These are phyloP conservation scores for Pseudanteris insignis DNA, from an alignment of 2,888 invertebrate genomes.

Conservation along the genomic window DNA sequence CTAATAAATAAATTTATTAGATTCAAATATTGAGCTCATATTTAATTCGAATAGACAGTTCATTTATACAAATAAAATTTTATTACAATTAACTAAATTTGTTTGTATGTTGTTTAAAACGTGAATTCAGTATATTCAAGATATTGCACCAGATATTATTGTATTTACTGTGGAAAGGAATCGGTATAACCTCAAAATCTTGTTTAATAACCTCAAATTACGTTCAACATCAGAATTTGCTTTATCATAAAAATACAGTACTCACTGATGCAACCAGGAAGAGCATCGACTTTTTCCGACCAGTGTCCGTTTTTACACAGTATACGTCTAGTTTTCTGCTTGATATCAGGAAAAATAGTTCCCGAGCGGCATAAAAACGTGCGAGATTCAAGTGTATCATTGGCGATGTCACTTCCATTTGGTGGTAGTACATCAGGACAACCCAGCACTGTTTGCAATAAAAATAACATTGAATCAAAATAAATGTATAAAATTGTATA, in stretches of 20 bases:
- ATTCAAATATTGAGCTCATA: too few relatives aligned
- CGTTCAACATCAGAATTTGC: neutral
- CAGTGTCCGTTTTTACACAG: slow-evolving; percentile 75
- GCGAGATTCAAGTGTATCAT: slow-evolving; percentile 73
- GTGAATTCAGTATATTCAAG: too few relatives aligned
- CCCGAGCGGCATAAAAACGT: slow-evolving; percentile 77
- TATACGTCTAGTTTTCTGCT: slow-evolving; percentile 71
- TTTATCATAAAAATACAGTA: slow-evolving; percentile 2
- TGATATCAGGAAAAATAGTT: slow-evolving; percentile 76
- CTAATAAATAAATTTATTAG: too few relatives aligned
- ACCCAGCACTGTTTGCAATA: slow-evolving; percentile 74
- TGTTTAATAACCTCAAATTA: neutral
- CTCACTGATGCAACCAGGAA: slow-evolving; percentile 75
- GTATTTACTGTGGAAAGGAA: too few relatives aligned
- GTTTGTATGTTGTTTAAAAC: too few relatives aligned
- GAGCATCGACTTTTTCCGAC: slow-evolving; percentile 69
- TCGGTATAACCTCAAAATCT: too few relatives aligned
- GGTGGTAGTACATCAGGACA: slow-evolving; percentile 75
- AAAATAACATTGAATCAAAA: neutral
- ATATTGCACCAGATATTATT: too few relatives aligned
- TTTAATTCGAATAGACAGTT: too few relatives aligned
- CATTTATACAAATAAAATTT: too few relatives aligned
- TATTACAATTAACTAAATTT: too few relatives aligned
- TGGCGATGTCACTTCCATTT: slow-evolving; percentile 75
- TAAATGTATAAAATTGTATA: neutral